These are phyloP conservation scores for Hypercompe scribonia DNA, from an alignment of 2,888 invertebrate genomes.

Conservation along the genomic window DNA sequence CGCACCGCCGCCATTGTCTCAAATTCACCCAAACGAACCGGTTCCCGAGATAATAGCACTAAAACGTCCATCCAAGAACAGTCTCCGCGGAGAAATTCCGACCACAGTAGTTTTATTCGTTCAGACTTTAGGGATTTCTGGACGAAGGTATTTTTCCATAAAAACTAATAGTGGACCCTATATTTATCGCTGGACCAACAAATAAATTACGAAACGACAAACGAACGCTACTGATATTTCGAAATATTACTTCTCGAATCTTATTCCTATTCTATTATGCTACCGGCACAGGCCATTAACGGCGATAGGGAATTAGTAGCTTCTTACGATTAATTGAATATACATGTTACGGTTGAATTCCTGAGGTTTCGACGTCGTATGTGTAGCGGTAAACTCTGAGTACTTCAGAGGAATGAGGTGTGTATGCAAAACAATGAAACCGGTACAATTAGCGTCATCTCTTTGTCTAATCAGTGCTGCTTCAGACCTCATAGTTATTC, in stretches of 20 bases:
- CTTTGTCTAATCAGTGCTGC: conserved; percentile 23
- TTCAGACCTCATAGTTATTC: conserved; percentile 18
- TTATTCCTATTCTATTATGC: conserved; percentile 41
- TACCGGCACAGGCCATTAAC: conserved; percentile 48
- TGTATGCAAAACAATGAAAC: conserved; percentile 24
- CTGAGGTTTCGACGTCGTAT: conserved; percentile 29
- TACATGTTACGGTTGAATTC: conserved; percentile 43
- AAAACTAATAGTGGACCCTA: conserved; percentile 45
- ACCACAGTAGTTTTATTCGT: conserved; percentile 50
- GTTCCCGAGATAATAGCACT: conserved; percentile 76
- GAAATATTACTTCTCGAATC: conserved; percentile 46
- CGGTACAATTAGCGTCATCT: conserved; percentile 21
- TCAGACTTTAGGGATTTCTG: conserved; percentile 50
- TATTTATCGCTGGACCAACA: conserved; percentile 47
- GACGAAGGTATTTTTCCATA: conserved; percentile 49
- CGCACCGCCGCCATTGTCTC: conserved; percentile 73
- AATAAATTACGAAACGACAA: conserved; percentile 45
- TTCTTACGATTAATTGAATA: conserved; percentile 43
- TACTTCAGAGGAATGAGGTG: conserved; percentile 11
- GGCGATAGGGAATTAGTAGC: conserved; percentile 48
- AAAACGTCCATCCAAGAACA: conserved; percentile 59
- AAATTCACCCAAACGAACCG: conserved; percentile 81
- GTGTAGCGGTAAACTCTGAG: conserved; percentile 16
- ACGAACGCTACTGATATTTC: conserved; percentile 48
- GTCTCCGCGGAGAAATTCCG: conserved; percentile 48